Percentiles rank a stretch among this genome's conserved stretches.
Conservation (phyloP, 2,113 vertebrate genomes). For the Panthera uncia region DNA sequence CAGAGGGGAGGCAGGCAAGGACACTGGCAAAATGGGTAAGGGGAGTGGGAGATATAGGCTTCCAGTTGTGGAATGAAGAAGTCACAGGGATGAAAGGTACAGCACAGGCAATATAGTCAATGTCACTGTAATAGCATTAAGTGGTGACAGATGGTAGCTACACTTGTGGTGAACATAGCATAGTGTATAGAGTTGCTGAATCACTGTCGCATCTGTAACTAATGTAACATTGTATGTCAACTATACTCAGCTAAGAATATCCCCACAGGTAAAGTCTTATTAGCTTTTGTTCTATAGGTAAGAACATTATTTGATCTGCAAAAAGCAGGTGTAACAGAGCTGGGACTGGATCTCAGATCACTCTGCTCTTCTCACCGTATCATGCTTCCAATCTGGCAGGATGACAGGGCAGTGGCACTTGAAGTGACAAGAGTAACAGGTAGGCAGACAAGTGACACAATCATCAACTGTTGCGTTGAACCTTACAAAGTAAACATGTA, state of each 20-base stretch:
- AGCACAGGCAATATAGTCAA: background rate
- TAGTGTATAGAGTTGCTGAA: background rate
- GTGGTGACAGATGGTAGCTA: background rate
- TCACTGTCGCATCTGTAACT: background rate
- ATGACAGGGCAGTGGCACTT: background rate
- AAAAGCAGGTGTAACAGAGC: background rate
- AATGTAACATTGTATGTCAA: background rate
- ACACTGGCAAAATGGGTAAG: background rate
- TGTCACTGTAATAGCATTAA: background rate
- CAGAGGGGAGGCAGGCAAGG: background rate
- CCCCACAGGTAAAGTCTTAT: background rate
- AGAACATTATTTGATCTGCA: background rate
- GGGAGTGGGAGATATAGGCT: background rate
- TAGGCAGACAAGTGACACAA: background rate
- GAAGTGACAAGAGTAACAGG: background rate
- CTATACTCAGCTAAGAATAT: background rate
- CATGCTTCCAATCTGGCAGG: background rate
- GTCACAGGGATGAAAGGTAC: background rate
- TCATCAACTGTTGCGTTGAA: background rate
- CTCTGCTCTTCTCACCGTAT: background rate
- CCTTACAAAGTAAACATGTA: background rate
- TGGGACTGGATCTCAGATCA: background rate
- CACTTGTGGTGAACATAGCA: background rate
- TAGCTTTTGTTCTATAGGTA: background rate
- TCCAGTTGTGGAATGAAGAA: background rate